Base-by-base conservation (phyloP, 2,797 vertebrate genomes). In the Anniella stebbinsi region DNA sequence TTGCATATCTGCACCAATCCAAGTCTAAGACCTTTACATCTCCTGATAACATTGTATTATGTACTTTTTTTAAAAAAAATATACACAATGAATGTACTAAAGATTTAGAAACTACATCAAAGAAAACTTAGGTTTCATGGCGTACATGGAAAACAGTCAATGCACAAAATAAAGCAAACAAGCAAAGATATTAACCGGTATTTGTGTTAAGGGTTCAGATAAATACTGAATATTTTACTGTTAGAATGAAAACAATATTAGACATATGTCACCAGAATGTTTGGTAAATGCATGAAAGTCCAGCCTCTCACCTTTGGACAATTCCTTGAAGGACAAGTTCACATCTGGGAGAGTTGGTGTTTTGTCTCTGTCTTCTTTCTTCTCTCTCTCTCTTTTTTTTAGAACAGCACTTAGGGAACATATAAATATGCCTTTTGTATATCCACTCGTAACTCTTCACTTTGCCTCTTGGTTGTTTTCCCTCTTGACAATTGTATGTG, bases 251-350 rank as follows among this genome's bases (percentile, higher is more conserved):
- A 38, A 60, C 6, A 5, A n/a, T 30, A 38, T 84, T 23, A 36
- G n/a, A 33, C 76, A 84, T 38, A n/a, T 8, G 25, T 25, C 41
- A 88, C 60, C 48, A 81, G 25, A 72, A 78, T 38, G 57, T 51
- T 66, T 82, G 12, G 25, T 18, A 1, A 15, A 10, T 0, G 1
- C 18, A 38, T 2, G 0, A 8, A 11, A 30, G 63, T 60, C 7
- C 69, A 17, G 7, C 54, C 36, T 76, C 95, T 87, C 94, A 96
- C 96, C 95, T 96, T 88, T 18, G 86, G 0, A 2, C 67, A 91
- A 90, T 78, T 92, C 77, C 54, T 84, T 87, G 15, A 38, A 4
- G 2, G 81, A n/a, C 38, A n/a, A 54, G 0, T 25, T 41, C 81
- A 82, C 54, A 73, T 75, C n/a, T 84, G 69, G 45, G 69, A 75